Base-by-base conservation (phyloP, 2,113 vertebrate species). In the Hassar affinis region DNA sequence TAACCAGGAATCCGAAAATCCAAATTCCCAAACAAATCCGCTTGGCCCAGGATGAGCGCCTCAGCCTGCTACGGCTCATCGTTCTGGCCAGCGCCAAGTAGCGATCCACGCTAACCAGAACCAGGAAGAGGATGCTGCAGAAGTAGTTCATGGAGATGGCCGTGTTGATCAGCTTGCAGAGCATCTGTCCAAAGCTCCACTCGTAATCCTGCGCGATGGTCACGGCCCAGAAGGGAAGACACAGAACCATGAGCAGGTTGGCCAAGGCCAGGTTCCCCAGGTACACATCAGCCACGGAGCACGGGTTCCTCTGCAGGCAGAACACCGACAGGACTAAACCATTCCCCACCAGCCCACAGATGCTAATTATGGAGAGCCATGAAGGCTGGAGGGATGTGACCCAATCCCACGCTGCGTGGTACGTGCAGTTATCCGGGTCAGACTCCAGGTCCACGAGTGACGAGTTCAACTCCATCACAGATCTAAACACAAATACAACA, bases 231-330 rank as follows among this genome's bases (percentile, higher is more conserved):
- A 94, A 91, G 22, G 93, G 93, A 11, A 94, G 87, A 45, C 90
- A 92, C 30, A 85, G 79, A 9, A 91, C 90, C 79, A 94, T 90
- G 25, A 92, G 75, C 20, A 93, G 87, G 86, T 94, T 93, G 0
- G 93, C 90, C 27, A 78, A 62, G 0, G 92, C 92, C 85, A 94
- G 87, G 89, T 93, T 94, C 6, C 91, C 89, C 83, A 94, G 88
- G 86, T 93, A 92, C 72, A 94, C 64, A 4, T 94, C 92, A 5
- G 93, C 87, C 20, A 92, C 91, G 0, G 88, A 90, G 79, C 89
- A 89, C 4, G 86, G 79, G 10, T 90, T 91, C 86, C 78, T 91
- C 84, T 92, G 90, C 18, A 90, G 83, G 54, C 87, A 83, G 85
- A 94, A 90, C 45, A 93, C 90, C 18, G 66, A 81, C 61, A 94